Evolutionary conservation across 2,113 vertebrate species (phyloP).

Genomic region (Corythaeola cristata): DNA sequence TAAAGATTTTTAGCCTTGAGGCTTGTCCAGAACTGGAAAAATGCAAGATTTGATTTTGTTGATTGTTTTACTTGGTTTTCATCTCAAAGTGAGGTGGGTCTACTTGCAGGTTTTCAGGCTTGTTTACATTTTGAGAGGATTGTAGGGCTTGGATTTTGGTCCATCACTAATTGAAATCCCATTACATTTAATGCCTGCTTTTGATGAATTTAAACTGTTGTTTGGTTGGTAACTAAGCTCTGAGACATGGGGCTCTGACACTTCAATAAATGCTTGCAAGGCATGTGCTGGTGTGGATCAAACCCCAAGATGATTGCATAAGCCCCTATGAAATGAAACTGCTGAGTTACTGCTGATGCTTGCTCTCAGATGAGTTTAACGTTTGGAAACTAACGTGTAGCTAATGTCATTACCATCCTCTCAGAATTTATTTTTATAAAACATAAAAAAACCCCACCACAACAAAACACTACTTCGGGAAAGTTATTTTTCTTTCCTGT

Average conservation of each 20-base stretch:
- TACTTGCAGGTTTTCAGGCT: background rate
- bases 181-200: slow-evolving; percentile 25
- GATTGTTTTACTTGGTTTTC: slow-evolving; percentile 7
- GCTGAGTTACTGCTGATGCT: slow-evolving; percentile 39
- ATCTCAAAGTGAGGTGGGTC: background rate
- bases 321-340: slow-evolving; percentile 13
- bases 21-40: background rate
- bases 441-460: accelerated
- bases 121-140: slow-evolving; percentile 19
- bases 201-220: slow-evolving; percentile 30
- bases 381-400: background rate
- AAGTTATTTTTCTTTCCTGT: slow-evolving; percentile 63
- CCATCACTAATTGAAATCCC: slow-evolving; percentile 36
- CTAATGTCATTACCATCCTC: slow-evolving; percentile 39
- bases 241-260: background rate
- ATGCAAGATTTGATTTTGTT: background rate
- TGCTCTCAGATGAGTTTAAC: background rate
- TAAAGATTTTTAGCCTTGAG: background rate
- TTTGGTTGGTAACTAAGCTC: slow-evolving; percentile 9
- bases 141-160: background rate
- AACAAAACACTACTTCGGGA: background rate
- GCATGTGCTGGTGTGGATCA: background rate
- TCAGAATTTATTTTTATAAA: slow-evolving; percentile 24
- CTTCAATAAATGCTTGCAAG: background rate
- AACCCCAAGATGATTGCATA: background rate